Conservation (phyloP, 2,888 invertebrate species). For the Ferrisia virgata region DNA sequence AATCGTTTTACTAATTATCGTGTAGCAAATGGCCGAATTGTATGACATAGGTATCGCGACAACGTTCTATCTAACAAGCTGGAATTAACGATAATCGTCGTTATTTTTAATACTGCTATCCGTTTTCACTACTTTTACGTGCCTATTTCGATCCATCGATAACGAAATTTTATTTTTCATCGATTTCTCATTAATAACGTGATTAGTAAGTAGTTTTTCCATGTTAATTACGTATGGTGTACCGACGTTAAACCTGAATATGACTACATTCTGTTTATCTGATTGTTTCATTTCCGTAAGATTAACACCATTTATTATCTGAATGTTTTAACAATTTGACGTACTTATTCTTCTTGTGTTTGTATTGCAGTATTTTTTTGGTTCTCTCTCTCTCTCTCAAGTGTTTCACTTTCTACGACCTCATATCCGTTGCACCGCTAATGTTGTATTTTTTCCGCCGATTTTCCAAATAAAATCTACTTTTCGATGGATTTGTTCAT, state of each 20-base stretch:
- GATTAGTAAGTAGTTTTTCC: background rate
- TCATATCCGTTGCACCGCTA: background rate
- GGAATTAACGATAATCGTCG: constrained; percentile 11
- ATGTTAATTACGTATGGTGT: background rate
- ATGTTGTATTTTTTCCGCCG: background rate
- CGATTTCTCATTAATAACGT: background rate
- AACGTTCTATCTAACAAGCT: constrained; percentile 7
- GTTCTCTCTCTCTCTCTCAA: background rate
- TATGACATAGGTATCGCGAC: constrained; percentile 22
- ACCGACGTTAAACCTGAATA: background rate
- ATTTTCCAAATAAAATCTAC: background rate
- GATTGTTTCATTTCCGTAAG: constrained; percentile 9
- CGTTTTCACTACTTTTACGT: background rate
- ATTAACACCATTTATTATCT: background rate
- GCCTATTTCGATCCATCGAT: background rate
- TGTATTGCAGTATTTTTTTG: background rate
- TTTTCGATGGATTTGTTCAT: background rate
- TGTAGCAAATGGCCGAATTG: constrained; percentile 13
- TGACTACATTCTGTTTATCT: background rate
- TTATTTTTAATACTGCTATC: background rate
- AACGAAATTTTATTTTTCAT: background rate
- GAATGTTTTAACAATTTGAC: background rate
- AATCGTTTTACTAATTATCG: background rate
- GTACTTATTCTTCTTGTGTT: background rate
- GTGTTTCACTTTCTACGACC: background rate